phyloP scores from a whole-genome alignment of 2,113 vertebrate species.

The Lagopus leucura region DNA sequence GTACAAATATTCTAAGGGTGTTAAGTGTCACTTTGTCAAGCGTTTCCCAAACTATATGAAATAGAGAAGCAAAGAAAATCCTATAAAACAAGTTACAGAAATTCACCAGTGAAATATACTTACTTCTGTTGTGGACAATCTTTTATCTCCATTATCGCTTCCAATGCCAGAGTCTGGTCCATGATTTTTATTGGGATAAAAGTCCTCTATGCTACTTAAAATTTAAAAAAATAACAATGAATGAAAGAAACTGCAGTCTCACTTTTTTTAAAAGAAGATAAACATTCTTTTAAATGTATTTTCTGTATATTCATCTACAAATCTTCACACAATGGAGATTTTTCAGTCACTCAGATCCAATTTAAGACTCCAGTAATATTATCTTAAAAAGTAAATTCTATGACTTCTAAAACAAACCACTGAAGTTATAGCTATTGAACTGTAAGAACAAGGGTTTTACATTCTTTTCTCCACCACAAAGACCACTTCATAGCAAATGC shows the following conservation, averaged over 20 bases:
- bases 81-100: background rate
- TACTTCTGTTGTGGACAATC: slow-evolving; percentile 96
- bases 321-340: background rate
- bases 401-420: background rate
- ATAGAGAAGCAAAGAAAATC: background rate
- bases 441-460: background rate
- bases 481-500: background rate
- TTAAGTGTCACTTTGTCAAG: background rate
- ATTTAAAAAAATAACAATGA: background rate
- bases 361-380: background rate
- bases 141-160: slow-evolving; percentile 98
- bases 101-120: slow-evolving; percentile 49
- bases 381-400: background rate
- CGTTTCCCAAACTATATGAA: background rate
- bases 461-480: background rate
- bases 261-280: background rate
- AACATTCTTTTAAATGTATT: background rate
- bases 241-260: background rate
- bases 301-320: background rate
- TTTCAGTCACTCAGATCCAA: background rate
- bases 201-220: slow-evolving; percentile 92
- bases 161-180: slow-evolving; percentile 98
- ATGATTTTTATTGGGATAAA: slow-evolving; percentile 97
- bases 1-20: background rate
- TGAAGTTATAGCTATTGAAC: background rate